These are phyloP conservation scores for Threskiornis aethiopicus DNA, from an alignment of 2,797 vertebrate genomes.

Conservation along the genomic window DNA sequence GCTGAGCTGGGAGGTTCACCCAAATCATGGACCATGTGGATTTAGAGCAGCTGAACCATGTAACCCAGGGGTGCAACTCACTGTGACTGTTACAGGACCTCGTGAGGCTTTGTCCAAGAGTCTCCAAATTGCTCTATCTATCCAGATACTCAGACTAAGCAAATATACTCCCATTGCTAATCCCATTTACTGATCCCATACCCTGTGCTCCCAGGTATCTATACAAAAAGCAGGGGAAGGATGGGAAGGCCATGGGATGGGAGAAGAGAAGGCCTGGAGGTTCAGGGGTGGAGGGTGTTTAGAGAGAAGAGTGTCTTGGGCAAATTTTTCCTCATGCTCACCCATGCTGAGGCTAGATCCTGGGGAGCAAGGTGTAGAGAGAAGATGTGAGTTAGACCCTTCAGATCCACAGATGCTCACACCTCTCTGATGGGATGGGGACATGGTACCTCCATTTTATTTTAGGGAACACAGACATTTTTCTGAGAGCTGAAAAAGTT, in stretches of 20 bases:
- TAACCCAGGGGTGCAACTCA: not conserved
- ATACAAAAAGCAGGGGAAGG: not conserved
- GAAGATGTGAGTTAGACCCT: not conserved
- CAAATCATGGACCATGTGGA: not conserved
- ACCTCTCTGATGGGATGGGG: not conserved
- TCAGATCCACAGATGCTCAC: not conserved
- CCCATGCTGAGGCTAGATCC: not conserved
- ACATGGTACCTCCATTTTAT: not conserved
- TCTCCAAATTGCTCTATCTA: not conserved
- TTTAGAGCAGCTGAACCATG: not conserved
- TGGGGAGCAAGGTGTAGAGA: not conserved
- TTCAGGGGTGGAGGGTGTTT: not conserved
- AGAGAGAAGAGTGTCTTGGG: not conserved
- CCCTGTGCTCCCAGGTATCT: not conserved
- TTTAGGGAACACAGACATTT: not conserved
- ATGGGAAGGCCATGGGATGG: not conserved
- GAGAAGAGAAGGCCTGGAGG: not conserved
- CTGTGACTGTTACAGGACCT: not conserved
- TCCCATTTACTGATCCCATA: not conserved
- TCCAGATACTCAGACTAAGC: not conserved
- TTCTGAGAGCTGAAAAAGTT: not conserved
- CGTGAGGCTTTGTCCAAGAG: not conserved
- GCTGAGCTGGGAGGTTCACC: not conserved
- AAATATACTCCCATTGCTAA: not conserved
- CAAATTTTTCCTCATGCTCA: not conserved